Base-by-base conservation (phyloP, 1,140 invertebrate genomes). In the Philopotamus ludificatus region DNA sequence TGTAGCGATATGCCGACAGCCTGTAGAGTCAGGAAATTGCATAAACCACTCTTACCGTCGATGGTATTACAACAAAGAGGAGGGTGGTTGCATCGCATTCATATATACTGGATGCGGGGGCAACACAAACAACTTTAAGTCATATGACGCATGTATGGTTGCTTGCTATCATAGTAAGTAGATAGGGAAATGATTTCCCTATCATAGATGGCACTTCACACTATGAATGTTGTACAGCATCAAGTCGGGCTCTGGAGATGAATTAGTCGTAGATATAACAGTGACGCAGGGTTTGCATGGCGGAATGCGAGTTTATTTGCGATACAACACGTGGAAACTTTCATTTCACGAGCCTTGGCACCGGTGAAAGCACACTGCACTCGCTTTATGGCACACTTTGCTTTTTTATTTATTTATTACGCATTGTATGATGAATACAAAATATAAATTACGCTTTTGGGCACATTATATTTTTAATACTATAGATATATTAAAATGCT, bases 81-180 rank as follows among this genome's bases (percentile, higher is more conserved):
- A 74, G 1, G 77, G 81, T 39, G 75, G 72, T 7, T 94, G 92
- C 73, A 79, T 84, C 25, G 81, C 85, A 16, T 94, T 95, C 74
- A 78, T 84, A 3, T 95, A 92, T 73, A 86, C 87, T 7, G 92
- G 92, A 7, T 95, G 93, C 74, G 86, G 85, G 49, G 92, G 92
- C 45, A 95, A 93, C 73, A 86, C 85, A 15, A 95, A 95, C 73
- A 83, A 86, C 42, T 83, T 81, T 74, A 76, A 74, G 18, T 73
- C 68, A 23, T 51, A 67, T 3, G 71, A 76, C 0, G 76, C 77
- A 62, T 80, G 78, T 41, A 41, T 57, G 18, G 1, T 22, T 4
- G 1, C 21, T 21, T 57, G 55, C 65, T 73, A 59, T 55, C 22
- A 60, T 23, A 28, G 42, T 60, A 42, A 57, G 54, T 57, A 55